Evolutionary conservation across 2,888 invertebrate genomes (phyloP).

Genomic region (Cheilosia grossa): DNA sequence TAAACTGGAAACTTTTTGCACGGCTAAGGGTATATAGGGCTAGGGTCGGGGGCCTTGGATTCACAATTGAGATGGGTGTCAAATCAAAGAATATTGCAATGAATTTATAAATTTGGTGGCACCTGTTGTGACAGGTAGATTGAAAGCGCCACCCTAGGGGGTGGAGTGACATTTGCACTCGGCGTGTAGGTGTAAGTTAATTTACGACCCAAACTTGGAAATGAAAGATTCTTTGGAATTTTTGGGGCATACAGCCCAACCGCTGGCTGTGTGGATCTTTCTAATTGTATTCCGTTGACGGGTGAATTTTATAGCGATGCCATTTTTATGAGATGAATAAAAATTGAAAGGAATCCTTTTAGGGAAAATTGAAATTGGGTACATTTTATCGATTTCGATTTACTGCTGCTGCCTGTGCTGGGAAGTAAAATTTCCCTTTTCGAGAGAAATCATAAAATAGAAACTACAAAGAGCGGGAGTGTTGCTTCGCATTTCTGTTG

Average conservation of each 20-base stretch:
- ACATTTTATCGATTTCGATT: constrained; percentile 48
- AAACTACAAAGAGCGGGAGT: constrained; percentile 9
- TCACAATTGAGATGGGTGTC: constrained; percentile 30
- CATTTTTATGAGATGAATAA: constrained; percentile 59
- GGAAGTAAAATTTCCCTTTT: background rate
- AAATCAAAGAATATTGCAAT: constrained; percentile 72
- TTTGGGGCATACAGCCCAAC: background rate
- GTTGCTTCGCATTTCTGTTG: background rate
- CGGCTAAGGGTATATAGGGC: background rate
- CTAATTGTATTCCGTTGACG: constrained; percentile 39
- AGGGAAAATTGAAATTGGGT: constrained; percentile 54
- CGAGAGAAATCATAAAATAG: constrained; percentile 37
- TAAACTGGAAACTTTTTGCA: constrained; percentile 38
- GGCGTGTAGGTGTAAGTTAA: constrained; percentile 37
- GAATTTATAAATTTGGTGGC: constrained; percentile 71
- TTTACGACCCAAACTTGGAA: constrained; percentile 43
- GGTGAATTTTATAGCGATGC: constrained; percentile 53
- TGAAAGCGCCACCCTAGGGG: background rate
- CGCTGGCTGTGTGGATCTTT: constrained; percentile 19
- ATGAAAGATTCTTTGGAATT: constrained; percentile 34
- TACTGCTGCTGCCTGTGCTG: background rate
- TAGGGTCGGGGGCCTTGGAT: background rate
- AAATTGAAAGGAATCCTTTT: constrained; percentile 55
- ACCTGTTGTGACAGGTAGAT: constrained; percentile 62
- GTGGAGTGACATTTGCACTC: constrained; percentile 29